Evolutionary conservation across 2,888 invertebrate species (phyloP), one percentile per base, ranked within the genome.

Genomic region (Flexamia atlantica): DNA sequence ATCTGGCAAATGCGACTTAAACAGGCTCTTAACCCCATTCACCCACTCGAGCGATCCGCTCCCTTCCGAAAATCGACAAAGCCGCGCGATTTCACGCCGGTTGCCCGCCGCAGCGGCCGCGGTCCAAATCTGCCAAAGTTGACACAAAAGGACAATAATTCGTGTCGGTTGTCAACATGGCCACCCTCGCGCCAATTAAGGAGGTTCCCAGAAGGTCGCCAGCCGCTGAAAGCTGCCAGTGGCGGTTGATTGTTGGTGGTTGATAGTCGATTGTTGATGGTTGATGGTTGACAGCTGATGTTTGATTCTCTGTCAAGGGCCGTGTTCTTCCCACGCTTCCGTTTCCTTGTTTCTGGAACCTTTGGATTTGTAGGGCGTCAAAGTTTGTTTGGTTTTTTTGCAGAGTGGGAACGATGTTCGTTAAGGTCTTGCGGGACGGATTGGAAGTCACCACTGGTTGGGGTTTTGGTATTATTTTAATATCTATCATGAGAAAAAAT

Each of bases 121-220:
- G 76, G 50, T 12, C 76, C 28, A 28, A 76, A 76, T 76, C 76
- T 76, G 76, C 76, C 76, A 76, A 76, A 76, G 10, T 36, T 76
- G 46, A 76, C 76, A 46, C 42, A 76, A 64, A 64, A 30, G 76
- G 50, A 42, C 76, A 76, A 76, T 76, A 76, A 14, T 76, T 76
- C 76, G 50, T 42, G 76, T 28, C 20, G 42, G 23, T 42, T 42
- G 76, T 76, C 76, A 76, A 9, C 50, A 76, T 40, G 76, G 23
- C 72, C 50, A 46, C 76, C 50, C 76, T 76, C 23, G 42, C 40
- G 46, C 76, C 76, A 76, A 76, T 76, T 76, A 76, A 46, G 50
- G 28, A 1, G 14, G 12, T 76, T 76, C 76, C 20, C 20, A 28
- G 76, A 76, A 76, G 76, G 76, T 76, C 76, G 17, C 28, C 76